A percentile compares a stretch with the other conserved stretches of the same genome.
phyloP scores from a whole-genome alignment of 2,888 invertebrate species.

The Chorisops tibialis region DNA sequence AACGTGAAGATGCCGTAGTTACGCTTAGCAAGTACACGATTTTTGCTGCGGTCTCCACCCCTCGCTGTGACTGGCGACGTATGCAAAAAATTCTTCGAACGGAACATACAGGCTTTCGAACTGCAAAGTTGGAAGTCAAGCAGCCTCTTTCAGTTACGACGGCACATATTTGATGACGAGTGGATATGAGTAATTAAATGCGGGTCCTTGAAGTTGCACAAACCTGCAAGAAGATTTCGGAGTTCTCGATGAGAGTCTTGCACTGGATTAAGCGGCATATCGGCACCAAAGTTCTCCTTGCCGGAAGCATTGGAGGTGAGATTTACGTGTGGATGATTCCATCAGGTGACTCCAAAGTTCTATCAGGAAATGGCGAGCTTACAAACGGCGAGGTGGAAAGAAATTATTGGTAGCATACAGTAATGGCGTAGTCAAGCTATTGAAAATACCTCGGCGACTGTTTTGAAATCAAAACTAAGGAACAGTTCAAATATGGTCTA shows the following conservation, averaged over 20 bases:
- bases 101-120: slow-evolving; percentile 67
- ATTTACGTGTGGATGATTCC: slow-evolving; percentile 90
- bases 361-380: slow-evolving; percentile 65
- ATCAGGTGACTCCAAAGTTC: slow-evolving; percentile 73
- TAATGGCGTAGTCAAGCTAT: slow-evolving; percentile 80
- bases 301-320: slow-evolving; percentile 75
- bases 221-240: slow-evolving; percentile 64
- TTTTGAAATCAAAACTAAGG: slow-evolving; percentile 43
- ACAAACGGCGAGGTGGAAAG: slow-evolving; percentile 69
- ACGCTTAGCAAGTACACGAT: slow-evolving; percentile 66
- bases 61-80: slow-evolving; percentile 84
- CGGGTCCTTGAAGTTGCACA: slow-evolving; percentile 41
- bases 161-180: slow-evolving; percentile 77
- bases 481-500: slow-evolving; percentile 52
- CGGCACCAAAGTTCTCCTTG: slow-evolving; percentile 73
- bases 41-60: slow-evolving; percentile 70
- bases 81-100: slow-evolving; percentile 87
- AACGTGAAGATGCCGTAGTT: slow-evolving; percentile 58
- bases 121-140: slow-evolving; percentile 79
- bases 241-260: slow-evolving; percentile 71
- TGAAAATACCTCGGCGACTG: slow-evolving; percentile 57
- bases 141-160: slow-evolving; percentile 78
- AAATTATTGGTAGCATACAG: slow-evolving; percentile 77
- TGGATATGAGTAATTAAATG: slow-evolving; percentile 79
- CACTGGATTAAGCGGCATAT: slow-evolving; percentile 90